Evolutionary conservation across 2,113 vertebrate genomes (phyloP).

Genomic region (Onychorhynchus coronatus): DNA sequence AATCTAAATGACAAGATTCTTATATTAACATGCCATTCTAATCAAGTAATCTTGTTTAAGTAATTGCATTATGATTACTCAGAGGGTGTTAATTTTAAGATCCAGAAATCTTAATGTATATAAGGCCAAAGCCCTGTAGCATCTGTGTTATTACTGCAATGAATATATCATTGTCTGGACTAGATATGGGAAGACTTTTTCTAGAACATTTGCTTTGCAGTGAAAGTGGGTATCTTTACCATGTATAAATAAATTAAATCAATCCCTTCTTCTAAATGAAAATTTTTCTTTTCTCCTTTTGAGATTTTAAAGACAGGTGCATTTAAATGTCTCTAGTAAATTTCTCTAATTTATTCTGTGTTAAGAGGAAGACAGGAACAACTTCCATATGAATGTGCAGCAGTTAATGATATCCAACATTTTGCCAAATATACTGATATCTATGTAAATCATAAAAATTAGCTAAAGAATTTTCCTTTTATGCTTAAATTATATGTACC

Average conservation of each 20-base stretch:
- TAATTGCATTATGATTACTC: constrained; percentile 21
- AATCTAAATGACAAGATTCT: constrained; percentile 2
- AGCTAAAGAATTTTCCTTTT: background rate
- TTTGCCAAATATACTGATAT: background rate
- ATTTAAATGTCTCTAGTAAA: background rate
- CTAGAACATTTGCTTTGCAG: background rate
- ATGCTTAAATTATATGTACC: background rate
- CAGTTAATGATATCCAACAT: background rate
- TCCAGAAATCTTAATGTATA: background rate
- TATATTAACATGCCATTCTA: constrained; percentile 11
- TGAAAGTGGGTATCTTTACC: background rate
- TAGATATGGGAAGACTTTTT: background rate
- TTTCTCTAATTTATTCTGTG: background rate
- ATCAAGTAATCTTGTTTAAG: constrained; percentile 30
- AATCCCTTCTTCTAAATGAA: background rate
- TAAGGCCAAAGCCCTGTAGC: background rate
- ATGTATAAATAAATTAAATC: background rate
- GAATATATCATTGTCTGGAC: background rate
- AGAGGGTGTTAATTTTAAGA: background rate
- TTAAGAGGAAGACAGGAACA: background rate
- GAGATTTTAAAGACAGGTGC: background rate
- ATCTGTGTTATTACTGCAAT: background rate
- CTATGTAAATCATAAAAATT: background rate
- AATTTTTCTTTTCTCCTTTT: background rate
- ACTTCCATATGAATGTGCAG: background rate